Conservation (phyloP, 2,113 vertebrate species). For the human region GRCh38 chr3:62193001-62193500, state of each 20-base stretch:
- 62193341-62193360: conserved; percentile 57
- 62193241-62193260: conserved; percentile 70
- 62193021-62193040: conserved; percentile 86
- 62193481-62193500: neutral
- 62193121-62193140: conserved; percentile 77
- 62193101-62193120: conserved; percentile 79
- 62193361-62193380: neutral
- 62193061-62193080: conserved; percentile 83
- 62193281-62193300: conserved; percentile 4
- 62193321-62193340: conserved; percentile 68
- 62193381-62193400: conserved; percentile 45
- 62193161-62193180: conserved; percentile 83
- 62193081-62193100: conserved; percentile 82
- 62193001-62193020: conserved; percentile 90
- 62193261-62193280: conserved; percentile 78
- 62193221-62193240: conserved; percentile 81
- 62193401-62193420: neutral
- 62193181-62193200: conserved; percentile 45
- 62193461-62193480: conserved; percentile 30
- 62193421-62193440: conserved; percentile 22
- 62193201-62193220: conserved; percentile 77
- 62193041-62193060: conserved; percentile 83
- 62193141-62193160: conserved; percentile 71
- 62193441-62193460: conserved; percentile 45
- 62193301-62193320: conserved; percentile 55